These are phyloP conservation scores for Xestoiulus laeticollis DNA, from an alignment of 2,888 invertebrate genomes.

Conservation along the genomic window DNA sequence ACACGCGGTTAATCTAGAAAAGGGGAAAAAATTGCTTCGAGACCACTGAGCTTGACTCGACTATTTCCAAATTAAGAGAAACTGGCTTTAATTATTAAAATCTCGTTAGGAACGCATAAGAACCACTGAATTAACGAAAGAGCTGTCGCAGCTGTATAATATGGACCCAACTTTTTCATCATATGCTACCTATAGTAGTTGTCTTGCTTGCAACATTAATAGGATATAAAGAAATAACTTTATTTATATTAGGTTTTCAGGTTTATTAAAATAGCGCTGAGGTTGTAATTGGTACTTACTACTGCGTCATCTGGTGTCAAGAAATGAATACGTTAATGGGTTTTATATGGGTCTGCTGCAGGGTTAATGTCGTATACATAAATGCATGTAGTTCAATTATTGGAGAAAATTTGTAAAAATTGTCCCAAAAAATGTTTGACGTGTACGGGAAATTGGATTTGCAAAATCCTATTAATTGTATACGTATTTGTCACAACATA, in stretches of 20 bases:
- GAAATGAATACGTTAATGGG: no score
- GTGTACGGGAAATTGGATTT: not conserved
- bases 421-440: not conserved
- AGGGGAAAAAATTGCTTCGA: not conserved
- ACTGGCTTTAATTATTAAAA: not conserved
- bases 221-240: no score
- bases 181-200: no score
- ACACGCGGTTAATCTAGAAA: not conserved
- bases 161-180: not conserved
- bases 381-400: not conserved
- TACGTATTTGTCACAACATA: conserved; percentile 11
- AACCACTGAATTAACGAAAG: not conserved
- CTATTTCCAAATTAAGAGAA: not conserved
- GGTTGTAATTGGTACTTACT: not conserved
- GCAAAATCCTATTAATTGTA: not conserved
- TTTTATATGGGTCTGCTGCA: no score
- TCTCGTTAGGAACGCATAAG: not conserved
- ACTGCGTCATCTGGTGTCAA: no score
- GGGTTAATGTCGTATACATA: not conserved
- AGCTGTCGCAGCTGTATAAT: not conserved
- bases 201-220: no score
- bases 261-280: not conserved
- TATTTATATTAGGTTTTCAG: no score
- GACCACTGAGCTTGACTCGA: not conserved
- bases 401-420: not conserved